Percentiles rank a stretch among this genome's conserved stretches.
phyloP scores from a whole-genome alignment of 2,888 invertebrate species.

The Geotrupes spiniger region DNA sequence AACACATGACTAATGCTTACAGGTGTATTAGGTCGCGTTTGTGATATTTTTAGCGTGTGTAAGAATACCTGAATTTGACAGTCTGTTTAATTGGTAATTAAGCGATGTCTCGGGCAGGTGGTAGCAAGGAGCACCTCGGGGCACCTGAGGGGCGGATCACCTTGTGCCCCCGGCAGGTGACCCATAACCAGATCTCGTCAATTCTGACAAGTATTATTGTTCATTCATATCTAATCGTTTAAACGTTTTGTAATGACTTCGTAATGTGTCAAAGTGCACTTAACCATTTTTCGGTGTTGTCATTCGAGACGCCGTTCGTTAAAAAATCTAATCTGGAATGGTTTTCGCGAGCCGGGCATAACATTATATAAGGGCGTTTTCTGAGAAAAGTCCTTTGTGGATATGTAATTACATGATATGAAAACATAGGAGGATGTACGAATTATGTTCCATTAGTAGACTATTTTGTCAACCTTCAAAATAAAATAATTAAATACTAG shows the following conservation, averaged over 20 bases:
- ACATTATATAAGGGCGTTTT: too few relatives aligned
- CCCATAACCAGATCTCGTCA: slow-evolving; percentile 28
- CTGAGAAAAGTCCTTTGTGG: too few relatives aligned
- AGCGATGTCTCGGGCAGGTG: slow-evolving; percentile 31
- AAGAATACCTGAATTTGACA: slow-evolving; percentile 30
- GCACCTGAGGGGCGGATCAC: slow-evolving; percentile 33
- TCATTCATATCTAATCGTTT: slow-evolving; percentile 16
- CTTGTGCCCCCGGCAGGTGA: slow-evolving; percentile 34
- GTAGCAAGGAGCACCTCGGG: slow-evolving; percentile 26
- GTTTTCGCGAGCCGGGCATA: too few relatives aligned
- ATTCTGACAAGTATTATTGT: slow-evolving; percentile 25
- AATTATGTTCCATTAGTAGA: too few relatives aligned
- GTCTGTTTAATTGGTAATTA: slow-evolving; percentile 34
- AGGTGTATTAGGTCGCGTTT: slow-evolving; percentile 25
- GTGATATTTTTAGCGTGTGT: slow-evolving; percentile 26
- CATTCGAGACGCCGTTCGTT: too few relatives aligned
- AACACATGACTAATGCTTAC: slow-evolving; percentile 24
- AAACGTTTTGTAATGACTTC: slow-evolving; percentile 18
- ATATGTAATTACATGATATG: too few relatives aligned
- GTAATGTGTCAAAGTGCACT: slow-evolving; percentile 21
- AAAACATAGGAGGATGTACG: too few relatives aligned
- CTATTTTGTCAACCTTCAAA: too few relatives aligned
- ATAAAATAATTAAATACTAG: too few relatives aligned
- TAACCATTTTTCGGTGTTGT: background rate
- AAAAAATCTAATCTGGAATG: too few relatives aligned